Percentiles rank a stretch among this genome's conserved stretches.
phyloP scores from a whole-genome alignment of 2,888 invertebrate species.

The Morpho achilles region DNA sequence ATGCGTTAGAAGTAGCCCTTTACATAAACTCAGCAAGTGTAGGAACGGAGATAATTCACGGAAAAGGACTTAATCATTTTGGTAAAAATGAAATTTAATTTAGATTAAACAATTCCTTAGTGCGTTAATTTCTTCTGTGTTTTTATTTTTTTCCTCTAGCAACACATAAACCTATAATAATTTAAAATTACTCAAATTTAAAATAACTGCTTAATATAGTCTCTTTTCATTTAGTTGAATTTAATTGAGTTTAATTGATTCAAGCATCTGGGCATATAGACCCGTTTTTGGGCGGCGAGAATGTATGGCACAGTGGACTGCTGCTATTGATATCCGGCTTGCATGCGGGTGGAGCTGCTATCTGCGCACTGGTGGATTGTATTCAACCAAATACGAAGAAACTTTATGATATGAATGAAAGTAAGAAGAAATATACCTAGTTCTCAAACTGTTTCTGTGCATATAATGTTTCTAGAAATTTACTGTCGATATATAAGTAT shows the following conservation, averaged over 20 bases:
- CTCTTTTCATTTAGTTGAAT: too few relatives aligned
- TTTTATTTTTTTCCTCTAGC: too few relatives aligned
- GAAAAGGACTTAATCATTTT: constrained; percentile 65
- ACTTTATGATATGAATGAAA: constrained; percentile 43
- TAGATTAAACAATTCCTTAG: too few relatives aligned
- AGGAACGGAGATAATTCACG: constrained; percentile 63
- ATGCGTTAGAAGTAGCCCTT: constrained; percentile 56
- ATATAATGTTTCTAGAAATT: too few relatives aligned
- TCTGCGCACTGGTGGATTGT: constrained; percentile 54
- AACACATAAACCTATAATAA: too few relatives aligned
- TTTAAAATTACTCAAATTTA: too few relatives aligned
- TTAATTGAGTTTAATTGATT: constrained; percentile 8
- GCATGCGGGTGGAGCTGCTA: constrained; percentile 46
- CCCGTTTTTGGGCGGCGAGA: constrained; percentile 52
- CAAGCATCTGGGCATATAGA: constrained; percentile 67
- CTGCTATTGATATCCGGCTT: constrained; percentile 44
- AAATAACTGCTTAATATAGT: too few relatives aligned
- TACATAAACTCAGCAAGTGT: constrained; percentile 61
- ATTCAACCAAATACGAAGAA: constrained; percentile 37
- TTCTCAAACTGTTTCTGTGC: too few relatives aligned
- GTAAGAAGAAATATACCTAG: constrained; percentile 38
- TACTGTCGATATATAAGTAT: too few relatives aligned
- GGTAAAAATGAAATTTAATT: constrained; percentile 37
- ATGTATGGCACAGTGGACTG: constrained; percentile 57
- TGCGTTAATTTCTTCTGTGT: too few relatives aligned